These are phyloP conservation scores for Pollachius pollachius DNA, from an alignment of 2,113 vertebrate genomes.

Conservation along the genomic window DNA sequence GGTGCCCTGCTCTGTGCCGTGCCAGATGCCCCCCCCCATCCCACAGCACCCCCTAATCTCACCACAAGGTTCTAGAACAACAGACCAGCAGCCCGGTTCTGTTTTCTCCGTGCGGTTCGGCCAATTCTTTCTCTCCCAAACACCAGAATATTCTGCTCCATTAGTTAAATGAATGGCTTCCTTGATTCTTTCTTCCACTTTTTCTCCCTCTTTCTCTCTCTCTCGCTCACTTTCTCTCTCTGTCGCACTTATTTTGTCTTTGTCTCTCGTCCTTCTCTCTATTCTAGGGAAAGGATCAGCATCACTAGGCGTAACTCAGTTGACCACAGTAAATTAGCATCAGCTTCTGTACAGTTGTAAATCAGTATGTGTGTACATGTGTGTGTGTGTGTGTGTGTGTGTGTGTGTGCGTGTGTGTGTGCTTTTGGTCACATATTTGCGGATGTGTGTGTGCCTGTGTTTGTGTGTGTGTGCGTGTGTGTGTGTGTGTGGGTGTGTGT, in stretches of 20 bases:
- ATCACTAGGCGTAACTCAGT: slow-evolving; percentile 34
- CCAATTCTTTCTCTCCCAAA: slow-evolving; percentile 23
- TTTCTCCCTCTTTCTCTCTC: background rate
- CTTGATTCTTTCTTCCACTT: slow-evolving; percentile 8
- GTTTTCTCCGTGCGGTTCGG: slow-evolving; percentile 15
- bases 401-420: slow-evolving; percentile 40
- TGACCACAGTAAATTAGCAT: slow-evolving; percentile 68
- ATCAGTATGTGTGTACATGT: slow-evolving; percentile 35
- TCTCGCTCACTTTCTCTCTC: background rate
- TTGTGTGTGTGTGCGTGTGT: slow-evolving; percentile 39
- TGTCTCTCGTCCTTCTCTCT: slow-evolving; percentile 11
- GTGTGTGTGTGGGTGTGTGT: slow-evolving; percentile 22
- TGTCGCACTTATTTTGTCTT: background rate
- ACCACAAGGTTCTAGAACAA: slow-evolving; percentile 14
- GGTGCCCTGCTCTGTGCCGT: slow-evolving; percentile 19
- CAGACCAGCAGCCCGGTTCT: slow-evolving; percentile 14
- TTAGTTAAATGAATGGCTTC: slow-evolving; percentile 46
- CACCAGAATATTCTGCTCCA: slow-evolving; percentile 29
- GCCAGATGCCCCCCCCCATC: slow-evolving; percentile 13
- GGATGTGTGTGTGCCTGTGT: background rate
- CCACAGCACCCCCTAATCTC: background rate
- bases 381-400: slow-evolving; percentile 5
- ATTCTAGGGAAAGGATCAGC: slow-evolving; percentile 24
- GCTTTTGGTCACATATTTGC: background rate
- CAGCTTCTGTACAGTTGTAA: slow-evolving; percentile 41